Conservation (phyloP, 2,888 invertebrate species). For the Amphipoea oculea region DNA sequence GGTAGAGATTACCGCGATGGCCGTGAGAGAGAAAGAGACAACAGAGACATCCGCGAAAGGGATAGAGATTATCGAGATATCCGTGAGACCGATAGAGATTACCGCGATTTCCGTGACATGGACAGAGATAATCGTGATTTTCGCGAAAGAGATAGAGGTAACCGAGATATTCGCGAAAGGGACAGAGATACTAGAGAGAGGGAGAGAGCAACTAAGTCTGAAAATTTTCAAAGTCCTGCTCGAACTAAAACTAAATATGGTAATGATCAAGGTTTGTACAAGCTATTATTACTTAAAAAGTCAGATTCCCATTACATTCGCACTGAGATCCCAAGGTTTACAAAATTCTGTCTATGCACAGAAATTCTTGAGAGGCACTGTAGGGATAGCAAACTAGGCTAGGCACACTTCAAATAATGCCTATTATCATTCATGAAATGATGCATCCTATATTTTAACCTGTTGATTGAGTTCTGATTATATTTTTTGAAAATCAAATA, state of each 20-base stretch:
- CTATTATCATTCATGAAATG: background rate
- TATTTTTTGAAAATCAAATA: background rate
- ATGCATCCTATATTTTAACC: background rate
- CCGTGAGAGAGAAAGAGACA: conserved; percentile 70
- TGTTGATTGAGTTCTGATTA: background rate
- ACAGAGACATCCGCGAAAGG: conserved; percentile 68
- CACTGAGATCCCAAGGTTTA: conserved; percentile 3
- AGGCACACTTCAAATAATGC: background rate
- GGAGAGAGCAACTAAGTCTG: conserved; percentile 69
- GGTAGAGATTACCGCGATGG: conserved; percentile 66
- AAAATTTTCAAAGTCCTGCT: conserved; percentile 76
- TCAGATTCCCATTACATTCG: background rate
- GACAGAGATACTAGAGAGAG: conserved; percentile 73
- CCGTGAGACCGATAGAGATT: conserved; percentile 52
- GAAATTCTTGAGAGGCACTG: background rate
- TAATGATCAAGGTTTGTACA: conserved; percentile 70
- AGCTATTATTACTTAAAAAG: conserved; percentile 6
- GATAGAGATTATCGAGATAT: conserved; percentile 67
- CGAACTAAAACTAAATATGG: conserved; percentile 74
- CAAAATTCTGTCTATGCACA: background rate
- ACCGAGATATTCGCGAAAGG: conserved; percentile 68
- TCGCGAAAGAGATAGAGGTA: conserved; percentile 69
- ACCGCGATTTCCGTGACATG: conserved; percentile 54
- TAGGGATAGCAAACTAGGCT: background rate
- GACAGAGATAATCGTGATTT: conserved; percentile 66